These are phyloP conservation scores for Geodia barretti DNA, from an alignment of 37 sponge, comb jelly and placozoan genomes.

Conservation along the genomic window DNA sequence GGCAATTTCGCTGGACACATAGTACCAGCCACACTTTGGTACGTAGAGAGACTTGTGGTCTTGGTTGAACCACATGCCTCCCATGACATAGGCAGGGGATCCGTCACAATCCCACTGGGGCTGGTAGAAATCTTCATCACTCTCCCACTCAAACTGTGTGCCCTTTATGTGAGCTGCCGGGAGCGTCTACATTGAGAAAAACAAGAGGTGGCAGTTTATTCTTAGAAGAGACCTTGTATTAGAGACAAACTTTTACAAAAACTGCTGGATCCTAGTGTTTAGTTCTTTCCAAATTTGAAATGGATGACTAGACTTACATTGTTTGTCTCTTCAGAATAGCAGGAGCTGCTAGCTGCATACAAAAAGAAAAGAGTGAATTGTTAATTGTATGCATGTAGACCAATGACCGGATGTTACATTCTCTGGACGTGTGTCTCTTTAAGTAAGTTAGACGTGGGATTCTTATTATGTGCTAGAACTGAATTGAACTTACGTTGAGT, in stretches of 20 bases:
- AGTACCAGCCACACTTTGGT: slow-evolving; percentile 50
- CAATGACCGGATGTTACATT: no score
- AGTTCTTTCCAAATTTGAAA: neutral
- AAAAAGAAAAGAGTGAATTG: neutral
- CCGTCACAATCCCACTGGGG: neutral
- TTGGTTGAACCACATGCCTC: slow-evolving; percentile 45
- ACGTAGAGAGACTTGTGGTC: slow-evolving; percentile 10
- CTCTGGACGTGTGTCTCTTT: no score
- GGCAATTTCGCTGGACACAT: slow-evolving; percentile 37
- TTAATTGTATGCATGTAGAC: neutral
- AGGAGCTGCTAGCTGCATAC: neutral
- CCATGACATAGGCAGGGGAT: slow-evolving; percentile 13
- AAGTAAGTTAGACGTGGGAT: no score
- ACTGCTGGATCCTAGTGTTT: no score
- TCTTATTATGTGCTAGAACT: no score
- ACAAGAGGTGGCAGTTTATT: neutral
- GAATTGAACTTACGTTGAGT: neutral
- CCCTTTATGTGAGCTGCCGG: neutral
- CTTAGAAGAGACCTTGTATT: no score
- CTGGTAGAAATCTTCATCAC: neutral
- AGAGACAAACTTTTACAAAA: no score
- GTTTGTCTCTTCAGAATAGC: neutral
- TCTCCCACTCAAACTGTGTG: neutral
- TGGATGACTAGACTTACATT: neutral
- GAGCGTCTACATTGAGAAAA: neutral